Evolutionary conservation across 2,797 vertebrate species (phyloP).

Genomic region (Mycteria americana): DNA sequence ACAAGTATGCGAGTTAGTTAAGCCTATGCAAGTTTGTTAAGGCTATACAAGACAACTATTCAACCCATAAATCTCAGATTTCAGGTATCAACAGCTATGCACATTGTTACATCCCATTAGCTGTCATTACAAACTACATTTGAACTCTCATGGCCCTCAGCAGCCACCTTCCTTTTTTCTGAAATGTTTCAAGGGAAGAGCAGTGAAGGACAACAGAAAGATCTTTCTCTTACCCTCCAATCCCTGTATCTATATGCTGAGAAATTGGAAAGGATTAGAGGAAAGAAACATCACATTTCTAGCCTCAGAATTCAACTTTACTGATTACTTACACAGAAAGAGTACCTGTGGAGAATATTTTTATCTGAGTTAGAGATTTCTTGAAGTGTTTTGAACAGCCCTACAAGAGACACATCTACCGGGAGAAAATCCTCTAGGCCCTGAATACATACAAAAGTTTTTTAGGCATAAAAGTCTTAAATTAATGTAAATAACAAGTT

Average conservation of each 20-base stretch:
- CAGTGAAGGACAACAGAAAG: background rate
- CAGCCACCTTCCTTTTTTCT: background rate
- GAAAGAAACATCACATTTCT: background rate
- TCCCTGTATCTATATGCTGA: background rate
- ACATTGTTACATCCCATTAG: background rate
- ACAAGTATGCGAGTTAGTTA: too few relatives aligned
- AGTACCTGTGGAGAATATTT: background rate
- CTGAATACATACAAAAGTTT: background rate
- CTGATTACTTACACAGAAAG: background rate
- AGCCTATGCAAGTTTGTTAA: too few relatives aligned
- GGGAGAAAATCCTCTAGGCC: background rate
- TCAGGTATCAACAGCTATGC: background rate
- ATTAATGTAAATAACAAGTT: background rate
- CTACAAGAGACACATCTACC: rapidly evolving
- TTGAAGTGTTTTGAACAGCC: background rate
- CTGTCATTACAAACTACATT: background rate
- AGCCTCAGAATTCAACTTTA: background rate
- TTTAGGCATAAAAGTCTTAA: background rate
- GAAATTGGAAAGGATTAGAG: background rate
- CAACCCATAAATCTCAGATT: too few relatives aligned
- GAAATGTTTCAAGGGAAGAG: background rate
- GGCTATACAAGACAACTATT: too few relatives aligned
- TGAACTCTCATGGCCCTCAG: background rate
- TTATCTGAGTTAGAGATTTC: background rate
- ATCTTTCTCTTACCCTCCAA: background rate